Conservation (phyloP, 1,140 invertebrate species). For the Samia ricini region DNA sequence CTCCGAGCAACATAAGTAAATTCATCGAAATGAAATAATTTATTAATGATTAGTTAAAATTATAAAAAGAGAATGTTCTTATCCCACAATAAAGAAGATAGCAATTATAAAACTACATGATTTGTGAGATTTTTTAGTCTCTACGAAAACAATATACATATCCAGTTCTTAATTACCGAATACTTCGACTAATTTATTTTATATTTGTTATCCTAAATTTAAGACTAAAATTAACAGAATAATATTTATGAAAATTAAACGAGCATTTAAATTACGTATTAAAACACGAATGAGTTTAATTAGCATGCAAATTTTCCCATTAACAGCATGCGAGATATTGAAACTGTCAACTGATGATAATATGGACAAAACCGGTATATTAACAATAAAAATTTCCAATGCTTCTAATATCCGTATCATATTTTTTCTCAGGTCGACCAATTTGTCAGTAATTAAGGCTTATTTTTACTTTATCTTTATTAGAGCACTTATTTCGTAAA, state of each 20-base stretch:
- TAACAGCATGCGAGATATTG: constrained; percentile 2
- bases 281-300: constrained; percentile 16
- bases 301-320: constrained; percentile 15
- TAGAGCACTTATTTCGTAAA: constrained; percentile 40
- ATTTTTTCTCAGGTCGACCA: constrained; percentile 33
- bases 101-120: no score
- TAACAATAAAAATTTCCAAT: constrained; percentile 24
- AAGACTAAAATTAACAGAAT: background rate
- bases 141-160: background rate
- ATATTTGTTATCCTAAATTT: background rate
- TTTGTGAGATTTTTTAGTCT: no score
- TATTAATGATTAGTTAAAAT: no score
- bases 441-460: constrained; percentile 56
- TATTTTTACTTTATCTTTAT: constrained; percentile 43
- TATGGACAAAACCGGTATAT: constrained; percentile 7
- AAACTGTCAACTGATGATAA: background rate
- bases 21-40: no score
- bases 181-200: background rate
- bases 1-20: no score
- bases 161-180: no score
- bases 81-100: no score
- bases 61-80: no score
- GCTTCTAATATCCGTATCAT: constrained; percentile 28
- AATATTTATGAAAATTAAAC: background rate
- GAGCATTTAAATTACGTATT: constrained; percentile 4